phyloP scores from a whole-genome alignment of 2,113 vertebrate species.

The Mesoclemmys tuberculata region DNA sequence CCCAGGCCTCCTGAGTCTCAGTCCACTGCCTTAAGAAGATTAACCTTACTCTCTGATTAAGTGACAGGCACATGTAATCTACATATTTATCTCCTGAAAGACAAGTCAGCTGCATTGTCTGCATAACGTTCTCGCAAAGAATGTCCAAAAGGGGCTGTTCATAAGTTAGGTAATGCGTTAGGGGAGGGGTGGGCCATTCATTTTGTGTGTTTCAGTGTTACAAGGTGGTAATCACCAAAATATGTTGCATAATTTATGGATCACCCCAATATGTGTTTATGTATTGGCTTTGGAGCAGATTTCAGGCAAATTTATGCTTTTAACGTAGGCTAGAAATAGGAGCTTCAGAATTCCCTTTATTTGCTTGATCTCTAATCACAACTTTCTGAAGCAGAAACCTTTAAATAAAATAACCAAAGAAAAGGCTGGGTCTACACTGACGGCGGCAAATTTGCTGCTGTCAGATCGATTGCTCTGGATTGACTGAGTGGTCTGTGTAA shows the following conservation, averaged over 20 bases:
- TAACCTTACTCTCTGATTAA: not conserved
- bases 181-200: not conserved
- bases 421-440: no score
- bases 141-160: not conserved
- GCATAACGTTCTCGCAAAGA: not conserved
- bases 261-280: not conserved
- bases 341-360: constrained; percentile 54
- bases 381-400: constrained; percentile 50
- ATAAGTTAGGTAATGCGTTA: not conserved
- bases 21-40: not conserved
- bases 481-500: no score
- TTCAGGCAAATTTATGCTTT: constrained; percentile 41
- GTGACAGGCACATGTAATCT: constrained; percentile 21
- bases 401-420: constrained; percentile 69
- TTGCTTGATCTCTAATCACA: constrained; percentile 66
- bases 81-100: not conserved
- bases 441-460: no score
- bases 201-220: not conserved
- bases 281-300: constrained; percentile 33
- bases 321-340: constrained; percentile 43
- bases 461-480: no score
- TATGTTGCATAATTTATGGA: not conserved
- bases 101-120: not conserved
- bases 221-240: not conserved
- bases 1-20: constrained; percentile 1